Conservation (phyloP, 2,113 vertebrate genomes). For the Porphyrio hochstetteri region DNA sequence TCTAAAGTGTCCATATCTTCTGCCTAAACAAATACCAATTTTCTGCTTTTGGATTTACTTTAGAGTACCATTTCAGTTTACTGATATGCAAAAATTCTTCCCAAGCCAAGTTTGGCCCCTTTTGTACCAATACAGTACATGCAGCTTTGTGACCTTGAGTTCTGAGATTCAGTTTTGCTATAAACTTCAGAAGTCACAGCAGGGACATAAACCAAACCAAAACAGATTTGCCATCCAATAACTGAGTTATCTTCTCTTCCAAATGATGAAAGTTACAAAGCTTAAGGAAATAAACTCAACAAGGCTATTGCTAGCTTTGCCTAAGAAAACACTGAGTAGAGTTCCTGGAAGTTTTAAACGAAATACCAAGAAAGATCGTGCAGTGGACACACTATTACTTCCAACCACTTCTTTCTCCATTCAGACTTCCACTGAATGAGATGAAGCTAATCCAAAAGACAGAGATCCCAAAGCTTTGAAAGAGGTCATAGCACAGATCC, state of each 20-base stretch:
- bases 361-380: background rate
- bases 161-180: slow-evolving; percentile 4
- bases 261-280: slow-evolving; percentile 1
- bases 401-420: background rate
- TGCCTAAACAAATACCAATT: slow-evolving; percentile 30
- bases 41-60: slow-evolving; percentile 13
- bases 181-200: background rate
- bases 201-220: slow-evolving; percentile 7
- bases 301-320: background rate
- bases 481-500: background rate
- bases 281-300: background rate
- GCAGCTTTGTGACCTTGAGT: background rate
- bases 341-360: background rate
- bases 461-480: slow-evolving; percentile 10
- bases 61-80: slow-evolving; percentile 10
- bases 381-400: background rate
- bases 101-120: slow-evolving; percentile 1
- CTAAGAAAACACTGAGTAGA: background rate
- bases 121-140: background rate
- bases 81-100: slow-evolving; percentile 30
- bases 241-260: slow-evolving; percentile 8
- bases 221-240: slow-evolving; percentile 13
- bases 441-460: slow-evolving; percentile 4
- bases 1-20: slow-evolving; percentile 12
- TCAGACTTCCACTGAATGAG: background rate